Percentiles rank a stretch among this genome's conserved stretches.
phyloP scores from a whole-genome alignment of 2,113 vertebrate genomes.

The Arothron firmamentum region DNA sequence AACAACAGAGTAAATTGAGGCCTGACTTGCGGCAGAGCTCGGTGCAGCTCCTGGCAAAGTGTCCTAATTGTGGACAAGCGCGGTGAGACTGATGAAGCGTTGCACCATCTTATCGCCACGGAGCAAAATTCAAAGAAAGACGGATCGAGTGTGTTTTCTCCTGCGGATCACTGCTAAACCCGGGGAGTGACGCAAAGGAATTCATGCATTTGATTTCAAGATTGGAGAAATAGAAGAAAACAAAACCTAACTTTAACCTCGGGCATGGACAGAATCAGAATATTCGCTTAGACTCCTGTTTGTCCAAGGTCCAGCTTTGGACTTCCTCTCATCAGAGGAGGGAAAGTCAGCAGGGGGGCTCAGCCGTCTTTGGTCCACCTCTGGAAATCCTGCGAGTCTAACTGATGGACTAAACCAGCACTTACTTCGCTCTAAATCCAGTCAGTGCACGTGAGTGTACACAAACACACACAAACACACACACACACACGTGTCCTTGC shows the following conservation, averaged over 20 bases:
- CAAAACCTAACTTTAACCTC: too few species aligned
- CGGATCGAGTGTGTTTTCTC: too few species aligned
- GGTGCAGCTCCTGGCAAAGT: conserved; percentile 34
- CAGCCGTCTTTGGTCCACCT: too few species aligned
- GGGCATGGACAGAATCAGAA: too few species aligned
- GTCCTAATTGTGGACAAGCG: conserved; percentile 29
- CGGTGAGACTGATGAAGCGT: conserved; percentile 25
- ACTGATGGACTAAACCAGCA: too few species aligned
- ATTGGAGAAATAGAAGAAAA: neutral
- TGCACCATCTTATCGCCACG: conserved; percentile 2
- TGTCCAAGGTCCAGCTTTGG: too few species aligned
- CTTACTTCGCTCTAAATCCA: too few species aligned
- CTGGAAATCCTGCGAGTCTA: too few species aligned
- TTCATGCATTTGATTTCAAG: neutral
- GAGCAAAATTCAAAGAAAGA: neutral
- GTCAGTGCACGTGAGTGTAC: neutral
- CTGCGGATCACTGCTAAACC: neutral
- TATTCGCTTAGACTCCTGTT: too few species aligned
- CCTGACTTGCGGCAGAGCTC: conserved; percentile 27
- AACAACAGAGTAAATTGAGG: conserved; percentile 54
- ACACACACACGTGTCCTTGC: neutral
- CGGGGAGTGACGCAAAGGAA: too few species aligned
- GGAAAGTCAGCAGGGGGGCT: too few species aligned
- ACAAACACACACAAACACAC: neutral
- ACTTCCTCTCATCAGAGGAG: too few species aligned